Evolutionary conservation across 92 coral and sea anemone genomes (phyloP).

Genomic region (Plumapathes pennacea): DNA sequence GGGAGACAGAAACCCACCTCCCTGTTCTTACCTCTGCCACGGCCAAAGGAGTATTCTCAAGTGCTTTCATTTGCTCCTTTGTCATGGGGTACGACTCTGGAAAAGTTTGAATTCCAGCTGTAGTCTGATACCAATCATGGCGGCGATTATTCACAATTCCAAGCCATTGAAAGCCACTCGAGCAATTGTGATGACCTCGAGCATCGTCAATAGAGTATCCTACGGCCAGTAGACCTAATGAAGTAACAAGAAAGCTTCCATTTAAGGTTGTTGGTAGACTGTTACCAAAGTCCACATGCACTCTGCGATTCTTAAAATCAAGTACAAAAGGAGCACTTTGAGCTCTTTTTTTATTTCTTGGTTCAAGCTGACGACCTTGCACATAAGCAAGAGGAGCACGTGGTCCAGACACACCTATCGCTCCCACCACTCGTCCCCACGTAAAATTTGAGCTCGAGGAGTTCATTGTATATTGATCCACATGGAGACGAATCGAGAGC

Average conservation of each 20-base stretch:
- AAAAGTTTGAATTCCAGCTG: constrained; percentile 60
- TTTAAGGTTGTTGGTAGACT: constrained; percentile 31
- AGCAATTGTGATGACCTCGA: constrained; percentile 22
- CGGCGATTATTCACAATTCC: constrained; percentile 21
- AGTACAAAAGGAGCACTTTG: constrained; percentile 51
- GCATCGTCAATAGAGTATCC: constrained; percentile 3
- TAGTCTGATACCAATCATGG: constrained; percentile 39
- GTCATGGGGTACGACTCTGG: constrained; percentile 20
- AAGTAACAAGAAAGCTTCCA: constrained; percentile 24
- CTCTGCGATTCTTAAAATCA: constrained; percentile 10
- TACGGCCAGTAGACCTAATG: constrained; percentile 27
- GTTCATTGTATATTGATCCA: constrained; percentile 41
- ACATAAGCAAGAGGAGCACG: no score
- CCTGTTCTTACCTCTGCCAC: constrained; percentile 62
- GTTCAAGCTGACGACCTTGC: no score
- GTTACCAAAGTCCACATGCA: constrained; percentile 68
- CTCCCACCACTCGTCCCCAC: constrained; percentile 63
- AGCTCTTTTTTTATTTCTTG: no score
- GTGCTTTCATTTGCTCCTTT: constrained; percentile 18
- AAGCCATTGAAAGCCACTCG: constrained; percentile 43
- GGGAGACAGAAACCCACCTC: no score
- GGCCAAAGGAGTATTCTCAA: constrained; percentile 29
- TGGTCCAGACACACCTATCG: no score
- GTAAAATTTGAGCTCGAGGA: constrained; percentile 16
- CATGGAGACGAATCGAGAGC: constrained; percentile 67